Evolutionary conservation across 2,797 vertebrate genomes (phyloP), one percentile per base, ranked within the genome.

Genomic region (Potorous gilbertii): DNA sequence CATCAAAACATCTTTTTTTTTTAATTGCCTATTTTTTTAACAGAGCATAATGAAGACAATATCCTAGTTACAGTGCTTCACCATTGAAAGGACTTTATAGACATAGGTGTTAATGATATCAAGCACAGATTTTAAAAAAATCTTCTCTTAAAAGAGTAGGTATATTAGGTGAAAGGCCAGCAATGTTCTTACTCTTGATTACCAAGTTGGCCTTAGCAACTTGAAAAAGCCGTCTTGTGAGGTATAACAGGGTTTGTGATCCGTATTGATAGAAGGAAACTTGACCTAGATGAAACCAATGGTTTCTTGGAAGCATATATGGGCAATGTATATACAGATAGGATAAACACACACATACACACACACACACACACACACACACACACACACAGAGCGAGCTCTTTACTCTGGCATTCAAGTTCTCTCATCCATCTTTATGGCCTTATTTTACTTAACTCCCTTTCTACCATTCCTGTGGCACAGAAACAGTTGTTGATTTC

Each of bases 41-140:
- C 21, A 40, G 66, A 81, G 40, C 4, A 87, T 24, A 46, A 46
- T 28, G 40, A 54, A 96, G 54, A 90, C 91, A n/a, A 92, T 81
- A 27, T 46, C 74, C 18, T 74, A 94, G 55, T 66, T 89, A 90
- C 16, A 54, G 31, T 9, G 50, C 55, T 95, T 90, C 89, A 28
- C 56, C 96, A 18, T 52, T 90, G 13, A 62, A 62, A 96, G 94
- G 13, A 50, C 52, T 56, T 96, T 93, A 74, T 28, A 95, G 31
- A 40, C 40, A 50, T 11, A 27, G 9, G 40, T 81, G 21, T 87
- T 87, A 46, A 24, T 1, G 14, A 87, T 50, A 40, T 87, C 74
- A 50, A 46, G 40, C 8, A 50, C 40, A 87, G 74, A 87, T 87
- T 87, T 2, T 18, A 74, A 81, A 81, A 46, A 46, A 87, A n/a